Evolutionary conservation across 2,113 vertebrate genomes (phyloP), one percentile per base, ranked within the genome.

Genomic region (Vimba vimba): DNA sequence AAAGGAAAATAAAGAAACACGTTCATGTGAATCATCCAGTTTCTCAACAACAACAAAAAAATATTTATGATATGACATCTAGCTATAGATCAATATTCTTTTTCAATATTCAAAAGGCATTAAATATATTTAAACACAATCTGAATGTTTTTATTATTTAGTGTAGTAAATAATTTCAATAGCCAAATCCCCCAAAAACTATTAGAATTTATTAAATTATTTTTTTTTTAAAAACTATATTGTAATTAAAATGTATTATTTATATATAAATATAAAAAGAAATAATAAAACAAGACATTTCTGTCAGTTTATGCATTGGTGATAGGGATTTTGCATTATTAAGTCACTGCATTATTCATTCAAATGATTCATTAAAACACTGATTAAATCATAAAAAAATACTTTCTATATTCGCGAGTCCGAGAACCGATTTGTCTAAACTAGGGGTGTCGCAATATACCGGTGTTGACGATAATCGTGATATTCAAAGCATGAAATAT

Each of bases 81-180:
- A 60, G 55, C 30, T 59, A 47, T 78, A 57, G 19, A 79, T 78
- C 5, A 57, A 78, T 78, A 78, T 78, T 57, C 4, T 21, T 43
- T 78, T 78, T 23, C 50, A 78, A n/a, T 4, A 33, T 43, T 43
- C 7, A 15, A 10, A 21, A 21, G 13, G 25, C 6, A 76, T 52
- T 76, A 25, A 8, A 75, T 17, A 21, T 1, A 45, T 47, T 52
- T 52, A 76, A 75, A 36, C 8, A 55, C 25, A 52, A 30, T 55
- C 3, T 52, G 47, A 25, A 30, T 27, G 27, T 52, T 76, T 52
- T 30, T 4, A 52, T 52, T 52, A 52, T 66, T 66, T 33, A 33
- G 74, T 27, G 13, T 10, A 76, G 74, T 30, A 8, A 50, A 30
- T 52, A 0, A 25, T 75, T 75, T 50, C 13, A 27, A 50, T 27